Evolutionary conservation across 1,140 invertebrate genomes (phyloP).

Genomic region (Leptinotarsa undecemlineata): DNA sequence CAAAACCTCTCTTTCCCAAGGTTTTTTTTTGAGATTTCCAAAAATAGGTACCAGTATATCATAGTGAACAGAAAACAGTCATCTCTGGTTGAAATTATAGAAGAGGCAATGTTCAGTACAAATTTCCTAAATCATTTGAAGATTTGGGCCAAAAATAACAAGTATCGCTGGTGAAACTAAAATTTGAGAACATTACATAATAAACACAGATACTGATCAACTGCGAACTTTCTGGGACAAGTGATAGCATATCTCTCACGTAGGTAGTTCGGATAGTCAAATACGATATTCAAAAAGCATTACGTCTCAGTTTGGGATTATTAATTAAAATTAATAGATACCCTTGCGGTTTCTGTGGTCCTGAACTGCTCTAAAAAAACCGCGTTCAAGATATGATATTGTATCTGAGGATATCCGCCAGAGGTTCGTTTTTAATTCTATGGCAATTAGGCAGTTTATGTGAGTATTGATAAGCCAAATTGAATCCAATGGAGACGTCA

Average conservation of each 20-base stretch:
- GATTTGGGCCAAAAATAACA: too few relatives aligned
- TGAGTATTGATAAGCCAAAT: neutral
- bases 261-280: neutral
- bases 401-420: neutral
- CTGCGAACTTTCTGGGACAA: neutral
- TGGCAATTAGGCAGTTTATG: neutral
- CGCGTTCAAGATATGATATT: constrained; percentile 3
- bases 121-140: too few relatives aligned
- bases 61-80: too few relatives aligned
- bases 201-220: too few relatives aligned
- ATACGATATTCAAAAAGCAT: neutral
- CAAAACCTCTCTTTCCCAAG: too few relatives aligned
- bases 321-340: neutral
- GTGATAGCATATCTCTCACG: neutral
- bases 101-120: too few relatives aligned
- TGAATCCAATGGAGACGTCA: too few relatives aligned
- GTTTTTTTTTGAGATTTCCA: too few relatives aligned
- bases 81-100: too few relatives aligned
- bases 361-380: neutral
- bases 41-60: too few relatives aligned
- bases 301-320: neutral
- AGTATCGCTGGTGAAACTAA: too few relatives aligned
- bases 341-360: constrained; percentile 7
- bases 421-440: neutral
- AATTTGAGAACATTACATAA: too few relatives aligned